phyloP scores from a whole-genome alignment of 1,140 invertebrate species.

The Cydia strobilella region DNA sequence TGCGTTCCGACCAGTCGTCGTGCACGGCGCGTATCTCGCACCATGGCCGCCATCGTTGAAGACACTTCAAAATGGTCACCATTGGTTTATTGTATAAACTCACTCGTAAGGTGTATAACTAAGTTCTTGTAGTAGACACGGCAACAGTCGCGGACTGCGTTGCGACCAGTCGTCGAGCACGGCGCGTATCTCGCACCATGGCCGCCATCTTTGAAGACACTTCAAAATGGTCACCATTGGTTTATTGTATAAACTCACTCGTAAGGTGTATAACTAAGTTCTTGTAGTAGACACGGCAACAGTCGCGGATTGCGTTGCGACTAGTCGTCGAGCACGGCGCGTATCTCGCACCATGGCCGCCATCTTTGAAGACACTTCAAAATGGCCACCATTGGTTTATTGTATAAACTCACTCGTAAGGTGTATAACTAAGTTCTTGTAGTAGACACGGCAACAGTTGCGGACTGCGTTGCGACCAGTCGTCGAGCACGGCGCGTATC shows the following conservation, averaged over 20 bases:
- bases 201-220: constrained; percentile 50
- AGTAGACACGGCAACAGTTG: constrained; percentile 52
- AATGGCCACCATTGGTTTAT: not conserved
- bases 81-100: no score
- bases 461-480: constrained; percentile 55
- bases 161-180: no score
- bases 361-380: constrained; percentile 40
- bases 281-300: constrained; percentile 50
- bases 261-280: constrained; percentile 58
- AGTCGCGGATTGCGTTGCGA: constrained; percentile 47
- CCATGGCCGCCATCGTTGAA: no score
- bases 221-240: constrained; percentile 12
- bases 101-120: no score
- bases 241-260: constrained; percentile 44
- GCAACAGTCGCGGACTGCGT: no score
- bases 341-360: constrained; percentile 55
- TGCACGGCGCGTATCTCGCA: no score
- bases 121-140: no score
- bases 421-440: constrained; percentile 55
- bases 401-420: constrained; percentile 50
- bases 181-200: no score
- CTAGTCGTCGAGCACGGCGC: constrained; percentile 56
- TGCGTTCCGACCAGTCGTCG: no score
- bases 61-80: no score
- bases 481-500: constrained; percentile 46